A percentile compares a stretch with the other conserved stretches of the same genome.
phyloP scores from a whole-genome alignment of 2,797 vertebrate genomes.

The Eospalax fontanierii region DNA sequence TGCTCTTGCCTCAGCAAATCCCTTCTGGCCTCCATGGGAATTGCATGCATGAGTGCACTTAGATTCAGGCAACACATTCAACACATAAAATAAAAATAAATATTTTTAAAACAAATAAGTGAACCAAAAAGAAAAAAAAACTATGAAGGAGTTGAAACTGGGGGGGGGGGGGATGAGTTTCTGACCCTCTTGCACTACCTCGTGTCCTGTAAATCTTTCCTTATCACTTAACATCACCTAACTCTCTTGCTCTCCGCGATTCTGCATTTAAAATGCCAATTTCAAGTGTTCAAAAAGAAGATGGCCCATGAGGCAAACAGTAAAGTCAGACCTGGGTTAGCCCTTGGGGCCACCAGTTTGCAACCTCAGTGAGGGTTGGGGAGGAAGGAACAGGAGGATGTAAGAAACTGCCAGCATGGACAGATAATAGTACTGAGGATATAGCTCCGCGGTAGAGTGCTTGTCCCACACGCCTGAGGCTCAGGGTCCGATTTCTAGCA shows the following conservation, averaged over 20 bases:
- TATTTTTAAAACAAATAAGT: no score
- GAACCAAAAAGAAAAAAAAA: not conserved
- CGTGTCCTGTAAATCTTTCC: not conserved
- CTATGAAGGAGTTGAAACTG: not conserved
- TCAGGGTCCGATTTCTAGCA: not conserved
- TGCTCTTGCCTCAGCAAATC: no score
- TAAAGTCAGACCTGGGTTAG: not conserved
- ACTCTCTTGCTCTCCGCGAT: not conserved
- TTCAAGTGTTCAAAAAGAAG: not conserved
- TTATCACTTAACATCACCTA: not conserved
- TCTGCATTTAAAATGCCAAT: not conserved
- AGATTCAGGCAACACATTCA: no score
- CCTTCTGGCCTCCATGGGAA: no score
- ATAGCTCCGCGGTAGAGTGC: not conserved
- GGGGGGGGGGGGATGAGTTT: no score
- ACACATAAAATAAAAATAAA: no score
- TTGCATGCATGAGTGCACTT: no score
- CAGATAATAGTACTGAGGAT: not conserved
- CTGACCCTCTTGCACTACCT: not conserved
- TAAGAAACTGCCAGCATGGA: not conserved
- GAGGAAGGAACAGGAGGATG: rapidly evolving
- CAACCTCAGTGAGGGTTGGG: not conserved
- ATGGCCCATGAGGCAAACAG: not conserved
- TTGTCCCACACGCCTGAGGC: no score
- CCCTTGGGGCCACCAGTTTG: not conserved